Evolutionary conservation across 2,797 vertebrate species (phyloP).

Genomic region (Epinephelus coioides): DNA sequence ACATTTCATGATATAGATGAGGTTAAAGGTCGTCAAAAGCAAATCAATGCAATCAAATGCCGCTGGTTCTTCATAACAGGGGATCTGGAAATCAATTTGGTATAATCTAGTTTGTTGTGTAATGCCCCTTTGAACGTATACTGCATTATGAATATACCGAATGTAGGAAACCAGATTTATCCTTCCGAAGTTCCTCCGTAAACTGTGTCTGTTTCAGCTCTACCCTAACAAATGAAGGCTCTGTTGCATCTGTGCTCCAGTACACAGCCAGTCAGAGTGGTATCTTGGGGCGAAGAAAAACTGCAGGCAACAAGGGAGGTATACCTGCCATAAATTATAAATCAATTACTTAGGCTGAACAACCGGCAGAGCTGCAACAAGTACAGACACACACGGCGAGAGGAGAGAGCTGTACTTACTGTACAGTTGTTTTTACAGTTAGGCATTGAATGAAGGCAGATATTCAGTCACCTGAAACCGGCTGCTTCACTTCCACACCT

Average conservation of each 20-base stretch:
- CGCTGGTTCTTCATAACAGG: neutral
- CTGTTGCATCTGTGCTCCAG: conserved; percentile 1
- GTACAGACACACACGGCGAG: conserved; percentile 36
- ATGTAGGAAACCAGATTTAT: neutral
- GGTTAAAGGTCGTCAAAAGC: neutral
- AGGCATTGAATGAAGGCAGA: conserved; percentile 4
- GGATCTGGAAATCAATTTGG: conserved; percentile 1
- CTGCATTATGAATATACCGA: neutral
- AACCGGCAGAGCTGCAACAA: conserved; percentile 56
- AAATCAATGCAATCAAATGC: conserved; percentile 17
- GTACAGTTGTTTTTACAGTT: neutral
- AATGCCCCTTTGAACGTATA: neutral
- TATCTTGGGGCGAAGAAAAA: conserved; percentile 57
- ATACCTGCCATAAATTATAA: conserved; percentile 43
- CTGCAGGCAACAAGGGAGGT: conserved; percentile 28
- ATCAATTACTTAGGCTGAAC: conserved; percentile 49
- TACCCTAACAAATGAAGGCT: neutral
- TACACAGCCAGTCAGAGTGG: conserved; percentile 27
- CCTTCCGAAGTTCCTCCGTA: neutral
- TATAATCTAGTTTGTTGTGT: conserved; percentile 5
- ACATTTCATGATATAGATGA: neutral
- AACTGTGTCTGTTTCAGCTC: neutral
- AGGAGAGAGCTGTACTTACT: conserved; percentile 4
- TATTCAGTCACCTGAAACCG: conserved; percentile 18
- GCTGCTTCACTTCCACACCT: conserved; percentile 40